A percentile compares a stretch with the other conserved stretches of the same genome.
Evolutionary conservation across 1,140 invertebrate genomes (phyloP).

Genomic region (Leptinotarsa texana): DNA sequence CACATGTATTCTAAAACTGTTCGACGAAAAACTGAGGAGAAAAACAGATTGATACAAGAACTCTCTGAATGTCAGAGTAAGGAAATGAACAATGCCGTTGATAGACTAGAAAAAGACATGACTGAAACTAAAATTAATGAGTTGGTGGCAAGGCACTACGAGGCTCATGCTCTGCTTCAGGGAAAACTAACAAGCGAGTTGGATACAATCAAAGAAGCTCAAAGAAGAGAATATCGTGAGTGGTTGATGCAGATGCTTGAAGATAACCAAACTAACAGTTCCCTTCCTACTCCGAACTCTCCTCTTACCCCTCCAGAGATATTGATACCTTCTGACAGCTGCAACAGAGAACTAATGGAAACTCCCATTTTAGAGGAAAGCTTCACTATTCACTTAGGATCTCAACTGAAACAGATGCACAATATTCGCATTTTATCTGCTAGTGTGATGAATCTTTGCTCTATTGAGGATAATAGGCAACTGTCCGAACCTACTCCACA

Average conservation of each 20-base stretch:
- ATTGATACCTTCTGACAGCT: neutral
- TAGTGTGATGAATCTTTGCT: conserved; percentile 85
- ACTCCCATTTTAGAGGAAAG: conserved; percentile 79
- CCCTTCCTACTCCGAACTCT: conserved; percentile 59
- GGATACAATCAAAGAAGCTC: conserved; percentile 73
- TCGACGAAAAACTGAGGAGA: conserved; percentile 68
- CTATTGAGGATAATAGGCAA: conserved; percentile 63
- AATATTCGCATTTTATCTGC: conserved; percentile 91
- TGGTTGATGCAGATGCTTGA: conserved; percentile 80
- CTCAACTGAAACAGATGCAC: conserved; percentile 98
- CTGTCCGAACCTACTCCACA: conserved; percentile 70
- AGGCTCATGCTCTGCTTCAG: conserved; percentile 73
- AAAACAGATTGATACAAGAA: conserved; percentile 64
- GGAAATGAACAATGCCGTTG: conserved; percentile 78
- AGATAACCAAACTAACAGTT: conserved; percentile 64
- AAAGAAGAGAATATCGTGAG: conserved; percentile 78
- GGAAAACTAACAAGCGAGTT: conserved; percentile 75
- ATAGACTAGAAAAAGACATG: conserved; percentile 67
- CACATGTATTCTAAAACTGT: conserved; percentile 76
- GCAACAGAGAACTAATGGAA: conserved; percentile 41
- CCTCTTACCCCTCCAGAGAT: conserved; percentile 43
- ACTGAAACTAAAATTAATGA: conserved; percentile 78
- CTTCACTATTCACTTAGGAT: conserved; percentile 95
- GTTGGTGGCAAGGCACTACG: conserved; percentile 76
- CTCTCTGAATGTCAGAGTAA: conserved; percentile 68